Evolutionary conservation across 1,140 invertebrate species (phyloP), one percentile per base, ranked within the genome.

Genomic region (Drosophila seguyi): DNA sequence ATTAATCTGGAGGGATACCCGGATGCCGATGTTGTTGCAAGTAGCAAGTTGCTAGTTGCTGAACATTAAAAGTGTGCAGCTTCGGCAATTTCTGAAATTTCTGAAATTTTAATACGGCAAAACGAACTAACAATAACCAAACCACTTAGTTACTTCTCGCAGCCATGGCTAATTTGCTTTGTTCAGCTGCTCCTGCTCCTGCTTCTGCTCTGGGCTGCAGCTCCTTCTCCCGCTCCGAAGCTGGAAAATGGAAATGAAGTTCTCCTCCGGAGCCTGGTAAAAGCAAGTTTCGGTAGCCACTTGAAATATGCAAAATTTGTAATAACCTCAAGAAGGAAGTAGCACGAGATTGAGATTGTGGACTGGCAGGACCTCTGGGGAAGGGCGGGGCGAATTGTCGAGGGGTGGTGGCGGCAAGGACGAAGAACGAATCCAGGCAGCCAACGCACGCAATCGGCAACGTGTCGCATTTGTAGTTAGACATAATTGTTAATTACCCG

Each of bases 401-500:
- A 22, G 29, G 22, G 39, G 4, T 8, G 34, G 8, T 4, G 20
- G 52, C 8, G 20, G 52, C 52, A 20, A 20, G 27, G 48, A 34
- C 48, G 55, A 65, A 29, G 68, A 53, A 34, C 68, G 56, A 42
- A 72, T 8, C 50, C 65, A 27, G 20, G 29, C 57, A 60, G 31
- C 50, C 61, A 55, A 67, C 62, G 68, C 83, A 88, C 84, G 83
- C 80, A 84, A 87, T 88, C 84, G 83, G 83, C 83, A 87, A 87
- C 84, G 83, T 87, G 83, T 87, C 83, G 83, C 83, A 88, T 88
- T 88, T 88, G 83, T 88, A 87, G 84, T 90, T 87, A 90, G 85
- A 90, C 81, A 88, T 88, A 88, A 88, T 88, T 88, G 85, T 88
- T 88, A 88, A 88, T 88, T 88, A 88, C 85, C 84, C 85, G 74